Conservation (phyloP, 2,888 invertebrate genomes). For the Acleris emargana region DNA sequence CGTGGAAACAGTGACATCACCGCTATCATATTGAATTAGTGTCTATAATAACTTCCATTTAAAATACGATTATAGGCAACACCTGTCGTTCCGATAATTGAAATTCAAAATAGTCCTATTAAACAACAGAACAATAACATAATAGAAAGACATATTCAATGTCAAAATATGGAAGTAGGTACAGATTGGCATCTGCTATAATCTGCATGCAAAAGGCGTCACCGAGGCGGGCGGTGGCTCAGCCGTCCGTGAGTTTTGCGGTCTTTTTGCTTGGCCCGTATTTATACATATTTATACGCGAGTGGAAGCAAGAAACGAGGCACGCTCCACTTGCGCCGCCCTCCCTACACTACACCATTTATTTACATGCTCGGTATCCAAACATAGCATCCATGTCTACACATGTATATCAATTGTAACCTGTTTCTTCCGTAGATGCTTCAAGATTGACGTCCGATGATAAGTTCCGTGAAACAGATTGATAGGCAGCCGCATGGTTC, state of each 20-base stretch:
- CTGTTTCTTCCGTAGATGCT: constrained; percentile 53
- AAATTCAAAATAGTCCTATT: not conserved
- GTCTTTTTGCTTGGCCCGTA: constrained; percentile 67
- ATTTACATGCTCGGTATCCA: constrained; percentile 43
- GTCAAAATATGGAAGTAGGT: constrained; percentile 11
- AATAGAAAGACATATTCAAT: constrained; percentile 12
- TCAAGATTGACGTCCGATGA: constrained; percentile 38
- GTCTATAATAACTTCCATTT: not conserved
- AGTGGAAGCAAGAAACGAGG: constrained; percentile 65
- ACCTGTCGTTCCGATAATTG: constrained; percentile 6
- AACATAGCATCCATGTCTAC: constrained; percentile 32
- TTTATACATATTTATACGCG: constrained; percentile 61
- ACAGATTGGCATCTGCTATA: constrained; percentile 18
- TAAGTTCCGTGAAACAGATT: constrained; percentile 30
- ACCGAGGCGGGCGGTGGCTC: constrained; percentile 44
- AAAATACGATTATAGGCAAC: not conserved
- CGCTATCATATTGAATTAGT: constrained; percentile 32
- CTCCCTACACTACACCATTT: constrained; percentile 53
- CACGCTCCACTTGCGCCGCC: constrained; percentile 69
- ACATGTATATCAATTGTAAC: constrained; percentile 50
- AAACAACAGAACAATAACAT: constrained; percentile 14
- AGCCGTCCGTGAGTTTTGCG: constrained; percentile 65
- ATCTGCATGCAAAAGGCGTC: constrained; percentile 44
- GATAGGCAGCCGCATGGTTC: constrained; percentile 48
- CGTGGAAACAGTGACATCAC: constrained; percentile 56